Percentiles rank a stretch among this genome's conserved stretches.
Conservation (phyloP, 2,888 invertebrate species). For the Cryptus viduatorius region DNA sequence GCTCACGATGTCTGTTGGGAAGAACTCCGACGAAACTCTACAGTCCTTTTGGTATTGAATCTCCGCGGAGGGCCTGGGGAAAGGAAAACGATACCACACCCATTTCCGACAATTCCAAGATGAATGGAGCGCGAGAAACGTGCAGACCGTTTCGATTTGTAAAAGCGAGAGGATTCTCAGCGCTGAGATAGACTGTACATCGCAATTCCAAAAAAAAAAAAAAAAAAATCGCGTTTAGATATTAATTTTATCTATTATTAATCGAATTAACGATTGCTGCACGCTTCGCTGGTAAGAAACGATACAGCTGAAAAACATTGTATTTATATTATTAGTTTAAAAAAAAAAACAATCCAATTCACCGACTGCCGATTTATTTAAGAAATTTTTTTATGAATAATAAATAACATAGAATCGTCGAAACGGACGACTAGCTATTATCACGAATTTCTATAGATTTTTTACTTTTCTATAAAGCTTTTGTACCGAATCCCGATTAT, state of each 20-base stretch:
- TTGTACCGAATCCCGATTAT: conserved; percentile 16
- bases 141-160: conserved; percentile 79
- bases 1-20: conserved; percentile 86
- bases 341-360: conserved; percentile 12
- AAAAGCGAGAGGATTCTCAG: conserved; percentile 79
- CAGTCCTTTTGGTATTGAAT: conserved; percentile 92
- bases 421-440: conserved; percentile 7
- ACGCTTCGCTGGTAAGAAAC: conserved; percentile 62
- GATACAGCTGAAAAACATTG: conserved; percentile 36
- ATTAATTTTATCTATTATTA: conserved; percentile 19
- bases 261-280: conserved; percentile 26
- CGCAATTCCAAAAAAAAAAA: not conserved
- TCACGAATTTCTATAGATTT: conserved; percentile 5
- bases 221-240: not conserved
- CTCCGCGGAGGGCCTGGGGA: conserved; percentile 87
- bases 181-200: conserved; percentile 76
- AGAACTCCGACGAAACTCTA: conserved; percentile 91
- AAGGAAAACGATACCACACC: conserved; percentile 86
- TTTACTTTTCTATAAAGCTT: not conserved
- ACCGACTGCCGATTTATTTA: conserved; percentile 9
- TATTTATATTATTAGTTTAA: conserved; percentile 57
- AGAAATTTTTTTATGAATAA: not conserved
- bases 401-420: conserved; percentile 2
- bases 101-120: conserved; percentile 66
- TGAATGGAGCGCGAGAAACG: conserved; percentile 73